A percentile compares a stretch with the other conserved stretches of the same genome.
These are phyloP conservation scores for Mohoua ochrocephala DNA, from an alignment of 2,113 vertebrate genomes.

Conservation along the genomic window DNA sequence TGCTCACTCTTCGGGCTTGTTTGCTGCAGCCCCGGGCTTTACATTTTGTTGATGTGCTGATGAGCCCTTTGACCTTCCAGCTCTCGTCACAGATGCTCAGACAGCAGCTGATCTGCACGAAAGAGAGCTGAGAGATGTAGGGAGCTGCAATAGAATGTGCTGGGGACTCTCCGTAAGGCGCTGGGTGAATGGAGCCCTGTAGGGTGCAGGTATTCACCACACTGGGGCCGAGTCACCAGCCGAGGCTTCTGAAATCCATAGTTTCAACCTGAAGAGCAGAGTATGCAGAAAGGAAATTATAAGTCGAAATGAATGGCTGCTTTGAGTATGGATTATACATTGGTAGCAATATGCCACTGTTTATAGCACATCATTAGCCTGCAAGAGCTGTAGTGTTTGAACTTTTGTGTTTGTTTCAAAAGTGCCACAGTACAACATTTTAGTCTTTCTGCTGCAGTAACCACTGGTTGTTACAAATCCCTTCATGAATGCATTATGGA, in stretches of 20 bases:
- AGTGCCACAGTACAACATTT: constrained; percentile 49
- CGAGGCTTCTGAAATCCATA: not conserved
- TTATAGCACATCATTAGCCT: constrained; percentile 57
- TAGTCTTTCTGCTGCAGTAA: constrained; percentile 55
- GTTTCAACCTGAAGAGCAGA: not conserved
- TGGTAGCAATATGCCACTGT: constrained; percentile 52
- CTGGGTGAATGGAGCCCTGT: not conserved
- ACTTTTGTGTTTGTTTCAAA: constrained; percentile 66
- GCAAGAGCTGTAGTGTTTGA: constrained; percentile 47
- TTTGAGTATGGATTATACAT: constrained; percentile 51
- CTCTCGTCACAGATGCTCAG: not conserved
- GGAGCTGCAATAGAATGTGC: not conserved
- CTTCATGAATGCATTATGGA: constrained; percentile 72
- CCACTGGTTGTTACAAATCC: constrained; percentile 69
- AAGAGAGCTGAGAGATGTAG: not conserved
- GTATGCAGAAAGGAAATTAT: not conserved
- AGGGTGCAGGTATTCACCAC: not conserved
- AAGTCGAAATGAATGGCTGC: not conserved
- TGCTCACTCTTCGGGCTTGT: not conserved
- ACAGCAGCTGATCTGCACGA: not conserved
- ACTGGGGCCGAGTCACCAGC: not conserved
- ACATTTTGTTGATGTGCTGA: not conserved
- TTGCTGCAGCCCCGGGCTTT: not conserved
- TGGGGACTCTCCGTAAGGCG: not conserved
- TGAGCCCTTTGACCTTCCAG: not conserved